Conservation (phyloP, 2,888 invertebrate species). For the Panzeria rudis region DNA sequence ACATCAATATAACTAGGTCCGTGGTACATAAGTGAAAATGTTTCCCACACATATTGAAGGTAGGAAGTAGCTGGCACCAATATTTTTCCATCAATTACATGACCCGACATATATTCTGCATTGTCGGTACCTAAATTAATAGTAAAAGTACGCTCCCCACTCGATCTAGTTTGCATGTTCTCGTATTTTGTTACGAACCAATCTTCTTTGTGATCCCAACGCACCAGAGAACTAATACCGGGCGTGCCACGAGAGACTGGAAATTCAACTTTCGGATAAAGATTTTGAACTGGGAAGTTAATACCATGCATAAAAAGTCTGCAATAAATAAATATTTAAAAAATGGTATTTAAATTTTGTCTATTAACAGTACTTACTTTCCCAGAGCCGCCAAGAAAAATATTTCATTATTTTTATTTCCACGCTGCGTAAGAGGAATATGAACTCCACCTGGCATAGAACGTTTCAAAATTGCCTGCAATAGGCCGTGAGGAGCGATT, state of each 20-base stretch:
- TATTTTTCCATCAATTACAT: slow-evolving; percentile 91
- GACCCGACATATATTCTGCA: slow-evolving; percentile 90
- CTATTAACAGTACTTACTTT: slow-evolving; percentile 80
- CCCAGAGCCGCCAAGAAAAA: slow-evolving; percentile 83
- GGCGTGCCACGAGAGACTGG: slow-evolving; percentile 94
- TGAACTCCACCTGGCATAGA: slow-evolving; percentile 85
- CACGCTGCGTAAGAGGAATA: slow-evolving; percentile 86
- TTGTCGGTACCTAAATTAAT: slow-evolving; percentile 87
- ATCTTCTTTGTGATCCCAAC: slow-evolving; percentile 92
- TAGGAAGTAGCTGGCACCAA: slow-evolving; percentile 91
- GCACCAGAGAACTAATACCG: slow-evolving; percentile 90
- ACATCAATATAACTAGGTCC: slow-evolving; percentile 87
- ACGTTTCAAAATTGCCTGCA: slow-evolving; percentile 87
- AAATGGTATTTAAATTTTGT: not conserved
- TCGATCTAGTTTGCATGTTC: slow-evolving; percentile 88
- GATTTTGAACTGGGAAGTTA: slow-evolving; percentile 88
- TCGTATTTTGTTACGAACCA: slow-evolving; percentile 87
- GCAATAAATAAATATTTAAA: slow-evolving; percentile 71
- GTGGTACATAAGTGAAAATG: slow-evolving; percentile 87
- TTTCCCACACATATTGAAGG: slow-evolving; percentile 89
- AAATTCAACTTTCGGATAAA: slow-evolving; percentile 90
- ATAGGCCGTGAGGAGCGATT: slow-evolving; percentile 87
- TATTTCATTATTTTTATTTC: slow-evolving; percentile 83
- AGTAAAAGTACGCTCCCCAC: slow-evolving; percentile 87
- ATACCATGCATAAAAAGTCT: slow-evolving; percentile 91